A percentile compares a stretch with the other conserved stretches of the same genome.
phyloP scores from a whole-genome alignment of 2,888 invertebrate species.

The Leuctra nigra region DNA sequence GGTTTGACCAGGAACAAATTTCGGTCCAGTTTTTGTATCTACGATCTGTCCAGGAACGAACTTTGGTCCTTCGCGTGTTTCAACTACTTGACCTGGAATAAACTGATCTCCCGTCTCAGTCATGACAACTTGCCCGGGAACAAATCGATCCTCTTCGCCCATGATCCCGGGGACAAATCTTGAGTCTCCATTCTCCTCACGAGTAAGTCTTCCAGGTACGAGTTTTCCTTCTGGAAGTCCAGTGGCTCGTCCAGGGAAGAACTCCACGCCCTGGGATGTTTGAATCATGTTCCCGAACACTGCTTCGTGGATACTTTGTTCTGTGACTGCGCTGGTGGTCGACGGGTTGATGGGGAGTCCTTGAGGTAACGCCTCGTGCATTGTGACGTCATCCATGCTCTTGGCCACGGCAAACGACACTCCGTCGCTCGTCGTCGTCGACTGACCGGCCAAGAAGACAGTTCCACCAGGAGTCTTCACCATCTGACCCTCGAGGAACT shows the following conservation, averaged over 20 bases:
- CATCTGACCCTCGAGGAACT: slow-evolving; percentile 60
- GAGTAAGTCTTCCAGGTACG: slow-evolving; percentile 53
- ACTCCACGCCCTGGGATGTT: slow-evolving; percentile 56
- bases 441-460: slow-evolving; percentile 54
- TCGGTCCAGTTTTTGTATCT: slow-evolving; percentile 56
- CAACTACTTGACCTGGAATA: slow-evolving; percentile 65
- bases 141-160: slow-evolving; percentile 55
- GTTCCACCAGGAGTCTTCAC: slow-evolving; percentile 51
- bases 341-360: slow-evolving; percentile 52
- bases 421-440: slow-evolving; percentile 43
- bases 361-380: slow-evolving; percentile 46
- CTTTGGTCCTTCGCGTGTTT: slow-evolving; percentile 59
- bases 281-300: slow-evolving; percentile 63
- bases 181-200: slow-evolving; percentile 53
- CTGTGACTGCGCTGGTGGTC: slow-evolving; percentile 46
- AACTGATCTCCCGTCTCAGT: slow-evolving; percentile 65
- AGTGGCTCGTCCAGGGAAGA: slow-evolving; percentile 50
- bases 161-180: slow-evolving; percentile 63
- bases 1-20: slow-evolving; percentile 66
- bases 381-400: slow-evolving; percentile 49
- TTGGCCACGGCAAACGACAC: slow-evolving; percentile 49
- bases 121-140: slow-evolving; percentile 61
- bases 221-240: slow-evolving; percentile 51
- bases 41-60: slow-evolving; percentile 75
- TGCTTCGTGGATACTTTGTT: slow-evolving; percentile 39